phyloP scores from a whole-genome alignment of 2,888 invertebrate species.

The Iphiclides podalirius region DNA sequence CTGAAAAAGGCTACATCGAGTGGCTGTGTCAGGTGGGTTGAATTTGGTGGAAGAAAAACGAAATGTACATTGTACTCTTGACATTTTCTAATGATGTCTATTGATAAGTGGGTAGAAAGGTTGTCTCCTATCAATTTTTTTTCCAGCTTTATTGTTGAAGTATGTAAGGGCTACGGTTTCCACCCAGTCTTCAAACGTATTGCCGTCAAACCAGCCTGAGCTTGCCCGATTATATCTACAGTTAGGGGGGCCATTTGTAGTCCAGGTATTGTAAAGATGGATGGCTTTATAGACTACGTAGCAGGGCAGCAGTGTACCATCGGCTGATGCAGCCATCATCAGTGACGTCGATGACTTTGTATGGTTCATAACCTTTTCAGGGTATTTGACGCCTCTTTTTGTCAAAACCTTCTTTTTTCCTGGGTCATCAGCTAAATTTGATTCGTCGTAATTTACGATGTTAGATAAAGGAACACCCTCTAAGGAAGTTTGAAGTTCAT shows the following conservation, averaged over 20 bases:
- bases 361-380: too few relatives aligned
- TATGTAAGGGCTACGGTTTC: neutral
- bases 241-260: neutral
- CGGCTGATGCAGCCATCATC: neutral
- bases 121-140: neutral
- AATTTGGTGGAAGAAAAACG: neutral
- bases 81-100: neutral
- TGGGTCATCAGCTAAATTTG: neutral
- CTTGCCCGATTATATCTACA: neutral
- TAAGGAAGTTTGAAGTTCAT: constrained; percentile 15
- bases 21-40: neutral
- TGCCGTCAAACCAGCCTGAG: neutral
- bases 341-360: neutral
- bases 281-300: neutral
- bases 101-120: neutral
- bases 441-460: neutral
- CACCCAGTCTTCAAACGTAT: neutral
- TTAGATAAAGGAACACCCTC: neutral
- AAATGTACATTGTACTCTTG: neutral
- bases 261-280: neutral
- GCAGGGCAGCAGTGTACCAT: neutral
- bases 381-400: neutral
- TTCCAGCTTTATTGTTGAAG: neutral
- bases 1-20: neutral
- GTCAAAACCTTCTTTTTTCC: neutral